Percentiles rank a stretch among this genome's conserved stretches.
Evolutionary conservation across 1,140 invertebrate species (phyloP).

Genomic region (Monochamus saltuarius): DNA sequence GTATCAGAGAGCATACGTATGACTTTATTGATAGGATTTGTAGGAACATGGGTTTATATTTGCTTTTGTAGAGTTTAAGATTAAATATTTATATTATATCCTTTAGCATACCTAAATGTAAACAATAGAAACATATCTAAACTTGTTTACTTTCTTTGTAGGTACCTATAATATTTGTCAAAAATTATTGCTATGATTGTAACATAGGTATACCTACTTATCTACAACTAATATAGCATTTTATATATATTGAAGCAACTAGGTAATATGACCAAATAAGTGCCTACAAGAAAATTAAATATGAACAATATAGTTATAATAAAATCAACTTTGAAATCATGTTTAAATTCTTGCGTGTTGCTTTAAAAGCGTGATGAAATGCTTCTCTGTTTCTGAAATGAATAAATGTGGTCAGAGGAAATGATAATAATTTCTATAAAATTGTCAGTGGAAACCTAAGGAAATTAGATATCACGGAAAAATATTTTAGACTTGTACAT

Average conservation of each 20-base stretch:
- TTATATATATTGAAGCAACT: not conserved
- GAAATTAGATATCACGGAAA: too few relatives aligned
- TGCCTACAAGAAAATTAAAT: not conserved
- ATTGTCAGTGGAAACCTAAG: constrained; percentile 8
- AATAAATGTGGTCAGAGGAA: constrained; percentile 34
- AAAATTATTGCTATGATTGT: too few relatives aligned
- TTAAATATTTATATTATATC: not conserved
- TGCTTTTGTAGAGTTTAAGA: not conserved
- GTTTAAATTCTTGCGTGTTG: constrained; percentile 16
- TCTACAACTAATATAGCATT: too few relatives aligned
- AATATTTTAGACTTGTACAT: too few relatives aligned
- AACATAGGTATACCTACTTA: too few relatives aligned
- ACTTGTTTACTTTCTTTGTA: too few relatives aligned
- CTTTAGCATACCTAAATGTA: too few relatives aligned
- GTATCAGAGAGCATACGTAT: too few relatives aligned
- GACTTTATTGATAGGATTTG: too few relatives aligned
- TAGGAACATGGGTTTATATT: too few relatives aligned
- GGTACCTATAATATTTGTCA: too few relatives aligned
- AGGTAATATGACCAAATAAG: not conserved
- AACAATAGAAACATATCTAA: too few relatives aligned
- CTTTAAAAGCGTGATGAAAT: constrained; percentile 21
- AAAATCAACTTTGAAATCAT: not conserved
- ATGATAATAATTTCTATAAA: constrained; percentile 22
- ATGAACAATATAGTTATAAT: not conserved
- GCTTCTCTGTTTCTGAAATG: constrained; percentile 28